Percentiles rank a stretch among this genome's conserved stretches.
phyloP scores from a whole-genome alignment of 2,113 vertebrate genomes.

The Trinectes maculatus region DNA sequence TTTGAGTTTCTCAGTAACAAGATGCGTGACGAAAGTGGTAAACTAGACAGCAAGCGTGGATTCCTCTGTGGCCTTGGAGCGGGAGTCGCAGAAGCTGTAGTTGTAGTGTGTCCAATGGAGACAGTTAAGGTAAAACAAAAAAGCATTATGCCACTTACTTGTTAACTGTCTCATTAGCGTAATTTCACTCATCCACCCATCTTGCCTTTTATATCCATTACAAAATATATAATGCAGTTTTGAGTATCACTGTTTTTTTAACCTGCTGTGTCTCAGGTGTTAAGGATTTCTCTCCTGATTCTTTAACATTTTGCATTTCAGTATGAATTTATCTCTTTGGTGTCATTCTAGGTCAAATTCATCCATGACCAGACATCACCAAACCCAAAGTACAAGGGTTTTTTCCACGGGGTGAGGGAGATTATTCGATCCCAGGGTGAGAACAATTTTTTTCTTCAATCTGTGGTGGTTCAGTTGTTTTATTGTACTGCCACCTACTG shows the following conservation, averaged over 20 bases:
- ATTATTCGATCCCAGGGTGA: conserved; percentile 89
- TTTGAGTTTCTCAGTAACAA: conserved; percentile 97
- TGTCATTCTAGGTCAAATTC: conserved; percentile 89
- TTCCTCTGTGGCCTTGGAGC: conserved; percentile 93
- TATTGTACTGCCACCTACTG: conserved; percentile 40
- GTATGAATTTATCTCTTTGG: background rate
- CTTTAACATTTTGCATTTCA: background rate
- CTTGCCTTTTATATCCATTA: too few species aligned
- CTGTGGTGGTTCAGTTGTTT: background rate
- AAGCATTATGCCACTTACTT: too few species aligned
- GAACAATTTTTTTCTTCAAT: background rate
- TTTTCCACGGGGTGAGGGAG: conserved; percentile 94
- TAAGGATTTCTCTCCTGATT: too few species aligned
- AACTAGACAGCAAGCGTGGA: conserved; percentile 88
- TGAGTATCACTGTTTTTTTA: too few species aligned
- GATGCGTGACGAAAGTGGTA: conserved; percentile 91
- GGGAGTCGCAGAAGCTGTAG: conserved; percentile 91
- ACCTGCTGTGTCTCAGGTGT: too few species aligned
- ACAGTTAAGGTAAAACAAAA: conserved; percentile 88
- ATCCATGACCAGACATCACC: conserved; percentile 95
- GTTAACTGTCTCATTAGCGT: too few species aligned
- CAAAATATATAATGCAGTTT: too few species aligned
- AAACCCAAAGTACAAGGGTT: conserved; percentile 93
- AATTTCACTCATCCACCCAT: too few species aligned
- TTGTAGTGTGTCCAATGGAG: conserved; percentile 98